These are phyloP conservation scores for Hyles lineata DNA, from an alignment of 2,888 invertebrate genomes.

Conservation along the genomic window DNA sequence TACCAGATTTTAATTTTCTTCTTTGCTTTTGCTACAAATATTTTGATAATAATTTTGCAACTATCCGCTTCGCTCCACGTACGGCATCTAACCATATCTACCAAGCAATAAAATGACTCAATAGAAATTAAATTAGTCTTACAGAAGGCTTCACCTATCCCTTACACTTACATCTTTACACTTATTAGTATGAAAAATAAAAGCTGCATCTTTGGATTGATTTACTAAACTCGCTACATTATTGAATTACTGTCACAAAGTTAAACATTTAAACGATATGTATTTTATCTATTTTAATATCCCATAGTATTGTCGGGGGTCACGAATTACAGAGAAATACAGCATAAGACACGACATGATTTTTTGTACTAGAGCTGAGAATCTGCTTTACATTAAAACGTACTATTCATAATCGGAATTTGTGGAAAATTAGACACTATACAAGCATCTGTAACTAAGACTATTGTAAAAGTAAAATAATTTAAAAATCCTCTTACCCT, in stretches of 20 bases:
- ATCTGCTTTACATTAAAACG: slow-evolving; percentile 32
- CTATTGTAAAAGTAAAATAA: slow-evolving; percentile 39
- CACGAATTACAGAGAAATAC: slow-evolving; percentile 21
- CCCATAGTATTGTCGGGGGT: slow-evolving; percentile 52
- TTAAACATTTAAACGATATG: slow-evolving; percentile 78
- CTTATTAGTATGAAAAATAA: slow-evolving; percentile 77
- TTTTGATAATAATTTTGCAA: neutral
- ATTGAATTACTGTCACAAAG: slow-evolving; percentile 77
- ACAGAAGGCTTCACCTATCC: slow-evolving; percentile 35
- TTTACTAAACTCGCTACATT: slow-evolving; percentile 62
- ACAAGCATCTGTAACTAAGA: slow-evolving; percentile 32
- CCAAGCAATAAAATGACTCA: slow-evolving; percentile 11
- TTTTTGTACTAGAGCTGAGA: slow-evolving; percentile 73
- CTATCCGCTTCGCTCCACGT: neutral
- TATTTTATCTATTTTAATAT: slow-evolving; percentile 65
- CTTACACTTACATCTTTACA: slow-evolving; percentile 54
- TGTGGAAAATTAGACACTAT: slow-evolving; percentile 27
- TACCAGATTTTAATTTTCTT: neutral
- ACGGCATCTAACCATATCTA: slow-evolving; percentile 25
- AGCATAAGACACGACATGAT: slow-evolving; percentile 66
- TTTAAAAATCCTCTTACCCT: slow-evolving; percentile 49
- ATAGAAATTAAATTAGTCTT: slow-evolving; percentile 20
- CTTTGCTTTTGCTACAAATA: neutral
- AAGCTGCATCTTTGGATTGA: slow-evolving; percentile 79
- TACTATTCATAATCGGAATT: slow-evolving; percentile 35